phyloP scores from a whole-genome alignment of 2,797 vertebrate species.

The Melopsittacus undulatus region DNA sequence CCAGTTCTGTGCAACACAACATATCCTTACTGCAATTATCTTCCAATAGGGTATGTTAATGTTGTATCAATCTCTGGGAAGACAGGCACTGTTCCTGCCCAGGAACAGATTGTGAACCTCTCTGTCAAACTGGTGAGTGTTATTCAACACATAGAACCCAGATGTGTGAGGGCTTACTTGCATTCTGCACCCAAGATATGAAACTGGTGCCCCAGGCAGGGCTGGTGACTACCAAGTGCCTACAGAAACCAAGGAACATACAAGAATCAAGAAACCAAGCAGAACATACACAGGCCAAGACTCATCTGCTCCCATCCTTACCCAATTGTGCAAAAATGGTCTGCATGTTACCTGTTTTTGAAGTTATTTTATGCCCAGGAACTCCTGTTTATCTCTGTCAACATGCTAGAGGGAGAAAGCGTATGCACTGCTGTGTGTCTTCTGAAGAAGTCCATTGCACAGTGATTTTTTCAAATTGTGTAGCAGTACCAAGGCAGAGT shows the following conservation, averaged over 20 bases:
- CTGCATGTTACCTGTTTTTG: background rate
- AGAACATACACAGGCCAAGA: background rate
- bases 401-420: background rate
- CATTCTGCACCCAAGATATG: background rate
- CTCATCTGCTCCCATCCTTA: background rate
- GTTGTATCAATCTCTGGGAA: background rate
- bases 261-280: background rate
- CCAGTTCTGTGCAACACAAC: background rate
- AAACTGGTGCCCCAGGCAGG: background rate
- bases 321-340: rapidly evolving
- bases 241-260: background rate
- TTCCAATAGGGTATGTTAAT: background rate
- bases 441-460: background rate
- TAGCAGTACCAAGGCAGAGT: background rate
- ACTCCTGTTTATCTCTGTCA: background rate
- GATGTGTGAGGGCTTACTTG: background rate
- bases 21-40: background rate
- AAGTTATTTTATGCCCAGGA: background rate
- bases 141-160: background rate
- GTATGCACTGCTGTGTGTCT: background rate
- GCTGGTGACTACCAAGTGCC: background rate
- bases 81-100: background rate
- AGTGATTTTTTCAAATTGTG: background rate
- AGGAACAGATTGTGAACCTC: background rate
- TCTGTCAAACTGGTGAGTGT: background rate